A percentile compares a stretch with the other conserved stretches of the same genome.
phyloP scores from a whole-genome alignment of 2,888 invertebrate species.

The Clusia tigrina region DNA sequence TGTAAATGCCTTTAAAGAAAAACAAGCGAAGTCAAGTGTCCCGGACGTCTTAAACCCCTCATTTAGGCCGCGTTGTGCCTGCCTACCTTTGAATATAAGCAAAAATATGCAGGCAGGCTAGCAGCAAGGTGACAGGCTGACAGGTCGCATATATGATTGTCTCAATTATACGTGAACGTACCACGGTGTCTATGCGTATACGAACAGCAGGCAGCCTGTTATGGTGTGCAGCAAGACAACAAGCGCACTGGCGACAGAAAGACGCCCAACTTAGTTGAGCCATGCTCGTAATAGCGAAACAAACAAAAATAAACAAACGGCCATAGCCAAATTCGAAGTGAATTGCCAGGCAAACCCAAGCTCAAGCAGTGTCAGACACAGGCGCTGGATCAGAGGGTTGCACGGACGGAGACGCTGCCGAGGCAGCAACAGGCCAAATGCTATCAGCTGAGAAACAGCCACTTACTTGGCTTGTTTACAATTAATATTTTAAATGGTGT shows the following conservation, averaged over 20 bases:
- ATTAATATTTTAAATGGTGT: background rate
- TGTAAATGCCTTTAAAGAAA: too few relatives aligned
- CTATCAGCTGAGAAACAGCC: constrained; percentile 6
- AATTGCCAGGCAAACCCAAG: too few relatives aligned
- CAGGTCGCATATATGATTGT: background rate
- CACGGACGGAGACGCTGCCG: too few relatives aligned
- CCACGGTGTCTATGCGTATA: background rate
- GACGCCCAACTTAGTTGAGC: background rate
- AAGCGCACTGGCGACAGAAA: background rate
- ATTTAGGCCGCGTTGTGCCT: too few relatives aligned
- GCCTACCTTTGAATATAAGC: too few relatives aligned
- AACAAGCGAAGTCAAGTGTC: too few relatives aligned
- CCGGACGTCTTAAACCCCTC: too few relatives aligned
- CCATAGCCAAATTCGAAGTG: too few relatives aligned
- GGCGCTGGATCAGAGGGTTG: too few relatives aligned
- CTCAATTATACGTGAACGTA: background rate
- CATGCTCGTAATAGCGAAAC: too few relatives aligned
- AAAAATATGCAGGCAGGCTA: background rate
- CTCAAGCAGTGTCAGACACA: too few relatives aligned
- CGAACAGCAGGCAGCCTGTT: background rate
- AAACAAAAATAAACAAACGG: too few relatives aligned
- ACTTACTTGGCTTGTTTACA: background rate
- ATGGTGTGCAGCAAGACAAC: background rate
- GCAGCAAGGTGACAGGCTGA: background rate
- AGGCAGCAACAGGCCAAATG: background rate